These are phyloP conservation scores for Microchrysa polita DNA, from an alignment of 2,888 invertebrate species.

Conservation along the genomic window DNA sequence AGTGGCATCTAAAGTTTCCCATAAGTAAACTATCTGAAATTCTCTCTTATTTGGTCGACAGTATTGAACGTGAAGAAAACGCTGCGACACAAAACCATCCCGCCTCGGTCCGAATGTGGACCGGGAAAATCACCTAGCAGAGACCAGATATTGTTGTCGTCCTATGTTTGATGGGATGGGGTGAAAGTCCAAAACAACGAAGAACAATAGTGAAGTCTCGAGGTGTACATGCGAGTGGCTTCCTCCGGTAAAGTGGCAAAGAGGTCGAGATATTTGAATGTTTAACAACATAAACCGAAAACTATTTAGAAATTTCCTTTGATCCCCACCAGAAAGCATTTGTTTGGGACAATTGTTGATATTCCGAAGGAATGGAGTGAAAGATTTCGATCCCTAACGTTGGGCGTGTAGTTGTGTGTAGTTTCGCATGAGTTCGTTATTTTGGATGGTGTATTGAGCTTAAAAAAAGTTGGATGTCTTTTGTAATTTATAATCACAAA, in stretches of 20 bases:
- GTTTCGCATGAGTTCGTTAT: slow-evolving; percentile 3
- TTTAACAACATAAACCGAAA: slow-evolving; percentile 51
- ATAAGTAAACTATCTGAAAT: slow-evolving; percentile 30
- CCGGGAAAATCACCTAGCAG: not conserved
- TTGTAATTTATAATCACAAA: too few species aligned
- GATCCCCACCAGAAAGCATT: slow-evolving; percentile 51
- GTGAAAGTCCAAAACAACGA: slow-evolving; percentile 7
- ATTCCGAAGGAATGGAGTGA: slow-evolving; percentile 46
- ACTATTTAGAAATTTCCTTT: slow-evolving; percentile 52
- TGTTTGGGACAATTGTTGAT: slow-evolving; percentile 52
- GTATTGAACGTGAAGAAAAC: slow-evolving; percentile 44
- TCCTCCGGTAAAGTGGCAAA: slow-evolving; percentile 1
- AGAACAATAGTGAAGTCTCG: slow-evolving; percentile 1
- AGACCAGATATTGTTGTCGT: slow-evolving; percentile 8
- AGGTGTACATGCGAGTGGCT: not conserved
- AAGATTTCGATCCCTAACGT: slow-evolving; percentile 46
- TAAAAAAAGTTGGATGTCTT: not conserved
- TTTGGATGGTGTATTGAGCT: not conserved
- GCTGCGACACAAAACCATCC: slow-evolving; percentile 15
- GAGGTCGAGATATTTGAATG: slow-evolving; percentile 50
- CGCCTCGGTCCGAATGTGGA: not conserved
- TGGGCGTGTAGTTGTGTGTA: not conserved
- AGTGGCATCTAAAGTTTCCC: slow-evolving; percentile 29
- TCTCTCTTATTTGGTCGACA: not conserved
- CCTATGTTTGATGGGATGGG: slow-evolving; percentile 25